These are phyloP conservation scores for Drosophila kanapiae DNA, from an alignment of 1,140 invertebrate species.

Conservation along the genomic window DNA sequence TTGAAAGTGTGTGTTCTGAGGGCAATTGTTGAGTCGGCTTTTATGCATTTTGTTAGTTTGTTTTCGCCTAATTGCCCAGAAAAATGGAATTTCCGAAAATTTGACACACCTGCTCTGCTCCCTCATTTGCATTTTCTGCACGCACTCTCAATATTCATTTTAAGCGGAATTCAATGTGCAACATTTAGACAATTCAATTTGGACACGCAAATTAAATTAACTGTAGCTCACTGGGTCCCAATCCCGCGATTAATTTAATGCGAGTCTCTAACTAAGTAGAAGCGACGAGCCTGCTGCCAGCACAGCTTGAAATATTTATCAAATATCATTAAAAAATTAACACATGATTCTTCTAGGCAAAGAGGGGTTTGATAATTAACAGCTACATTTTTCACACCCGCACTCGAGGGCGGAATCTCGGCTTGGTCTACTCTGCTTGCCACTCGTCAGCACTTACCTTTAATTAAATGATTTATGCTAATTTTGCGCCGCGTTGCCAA, in stretches of 20 bases:
- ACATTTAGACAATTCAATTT: slow-evolving; percentile 19
- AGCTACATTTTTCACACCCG: slow-evolving; percentile 22
- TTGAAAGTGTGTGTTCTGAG: slow-evolving; percentile 6
- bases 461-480: slow-evolving; percentile 84
- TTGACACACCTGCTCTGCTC: background rate
- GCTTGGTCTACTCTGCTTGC: slow-evolving; percentile 9
- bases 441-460: slow-evolving; percentile 64
- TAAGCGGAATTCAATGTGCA: slow-evolving; percentile 42
- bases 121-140: slow-evolving; percentile 13
- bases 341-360: slow-evolving; percentile 65
- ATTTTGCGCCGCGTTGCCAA: slow-evolving; percentile 67
- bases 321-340: slow-evolving; percentile 79
- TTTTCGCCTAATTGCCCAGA: slow-evolving; percentile 33
- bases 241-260: slow-evolving; percentile 4
- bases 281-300: background rate
- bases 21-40: slow-evolving; percentile 20
- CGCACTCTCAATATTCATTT: slow-evolving; percentile 8
- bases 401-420: slow-evolving; percentile 20
- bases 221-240: background rate
- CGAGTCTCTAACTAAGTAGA: too few species aligned
- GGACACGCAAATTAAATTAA: slow-evolving; percentile 5
- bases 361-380: too few species aligned
- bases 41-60: slow-evolving; percentile 17
- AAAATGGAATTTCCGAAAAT: slow-evolving; percentile 9
- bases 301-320: slow-evolving; percentile 65